Evolutionary conservation across 2,113 vertebrate genomes (phyloP), one percentile per base, ranked within the genome.

Genomic region (Carettochelys insculpta): DNA sequence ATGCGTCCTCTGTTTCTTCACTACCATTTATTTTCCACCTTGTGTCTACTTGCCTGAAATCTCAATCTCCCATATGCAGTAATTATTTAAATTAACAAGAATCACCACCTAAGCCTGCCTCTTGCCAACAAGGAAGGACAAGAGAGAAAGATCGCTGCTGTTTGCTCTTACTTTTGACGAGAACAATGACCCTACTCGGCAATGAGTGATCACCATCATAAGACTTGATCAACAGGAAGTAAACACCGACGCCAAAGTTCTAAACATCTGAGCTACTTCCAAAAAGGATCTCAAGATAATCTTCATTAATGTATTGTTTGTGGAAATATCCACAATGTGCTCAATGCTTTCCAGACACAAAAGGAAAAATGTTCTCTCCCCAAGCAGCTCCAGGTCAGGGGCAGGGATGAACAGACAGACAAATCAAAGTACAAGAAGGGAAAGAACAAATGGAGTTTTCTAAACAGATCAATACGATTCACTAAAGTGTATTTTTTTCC

Each of bases 1-100:
- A 47, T 25, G 25, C 54, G 43, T 56, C 75, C 41, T 38, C 61
- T 4, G 56, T 0, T 0, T n/a, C 61, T 34, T 2, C 3, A 79
- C 16, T 68, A 58, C 34, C 24, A 6, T 9, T 80, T 54, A 27
- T 0, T 17, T 65, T 34, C 8, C 41, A 4, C 56, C 61, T 20
- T 13, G 38, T 5, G 3, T 34, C 45, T n/a, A 22, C 22, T 29
- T 41, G 45, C 71, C 4, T 4, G 5, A 11, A 43, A 10, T 13
- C 41, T 75, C 71, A 27, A 14, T 75, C 25, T 12, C 13, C 22
- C 43, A 45, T 29, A 20, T 43, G 45, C 41, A 27, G 24, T 75
- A 75, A 27, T 27, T 9, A 45, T 45, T 43, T 13, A 27, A 75
- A 75, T 13, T 25, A 75, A 75, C 5, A 75, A 75, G 24, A 75